Percentiles rank a stretch among this genome's conserved stretches.
Conservation (phyloP, 2,797 vertebrate species). For the Sebastes variabilis region DNA sequence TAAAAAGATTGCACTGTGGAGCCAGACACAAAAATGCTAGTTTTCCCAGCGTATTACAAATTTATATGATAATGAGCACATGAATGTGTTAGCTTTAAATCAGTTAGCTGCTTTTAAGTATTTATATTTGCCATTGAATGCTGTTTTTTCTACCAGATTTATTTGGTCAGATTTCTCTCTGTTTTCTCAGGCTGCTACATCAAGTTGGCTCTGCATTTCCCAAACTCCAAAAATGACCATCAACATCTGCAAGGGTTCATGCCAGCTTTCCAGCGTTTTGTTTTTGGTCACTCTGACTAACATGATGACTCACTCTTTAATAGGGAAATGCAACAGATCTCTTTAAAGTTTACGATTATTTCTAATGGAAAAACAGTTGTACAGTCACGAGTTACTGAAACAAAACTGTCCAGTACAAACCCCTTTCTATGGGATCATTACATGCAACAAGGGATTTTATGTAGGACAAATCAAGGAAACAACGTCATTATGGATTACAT, state of each 20-base stretch:
- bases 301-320: slow-evolving; percentile 48
- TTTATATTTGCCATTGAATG: background rate
- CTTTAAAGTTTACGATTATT: slow-evolving; percentile 35
- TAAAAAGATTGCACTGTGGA: background rate
- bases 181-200: background rate
- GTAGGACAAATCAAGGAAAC: slow-evolving; percentile 1
- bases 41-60: background rate
- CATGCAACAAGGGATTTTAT: slow-evolving; percentile 13
- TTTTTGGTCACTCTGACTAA: slow-evolving; percentile 51
- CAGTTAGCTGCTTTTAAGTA: background rate
- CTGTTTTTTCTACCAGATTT: background rate
- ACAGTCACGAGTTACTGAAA: slow-evolving; percentile 35
- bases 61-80: background rate
- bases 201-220: background rate
- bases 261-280: slow-evolving; percentile 35
- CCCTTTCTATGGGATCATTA: slow-evolving; percentile 13
- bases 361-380: slow-evolving; percentile 28
- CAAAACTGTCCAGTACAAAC: background rate
- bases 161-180: background rate
- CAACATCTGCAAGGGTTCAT: background rate
- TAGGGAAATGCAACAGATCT: slow-evolving; percentile 27
- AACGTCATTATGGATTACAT: background rate
- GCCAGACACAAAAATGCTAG: background rate
- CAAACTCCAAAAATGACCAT: background rate
- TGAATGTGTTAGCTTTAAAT: background rate